Conservation (phyloP, 1,140 invertebrate genomes). For the Zaprionus gabonicus region DNA sequence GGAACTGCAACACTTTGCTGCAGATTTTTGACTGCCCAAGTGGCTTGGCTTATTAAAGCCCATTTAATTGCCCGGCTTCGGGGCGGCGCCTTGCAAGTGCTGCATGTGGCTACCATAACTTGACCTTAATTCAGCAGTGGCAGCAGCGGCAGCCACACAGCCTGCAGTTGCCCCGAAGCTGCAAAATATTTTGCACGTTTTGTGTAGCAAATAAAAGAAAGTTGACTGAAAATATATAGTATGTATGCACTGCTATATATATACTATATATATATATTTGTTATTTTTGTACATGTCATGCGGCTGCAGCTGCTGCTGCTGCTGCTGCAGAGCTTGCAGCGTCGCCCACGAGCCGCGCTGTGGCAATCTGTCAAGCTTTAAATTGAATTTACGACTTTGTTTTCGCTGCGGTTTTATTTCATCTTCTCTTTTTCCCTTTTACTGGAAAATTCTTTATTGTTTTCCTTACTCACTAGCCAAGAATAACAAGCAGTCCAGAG, state of each 20-base stretch:
- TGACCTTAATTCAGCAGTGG: conserved; percentile 69
- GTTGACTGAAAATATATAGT: conserved; percentile 15
- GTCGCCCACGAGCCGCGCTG: conserved; percentile 49
- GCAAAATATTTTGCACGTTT: conserved; percentile 61
- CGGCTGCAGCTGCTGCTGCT: conserved; percentile 35
- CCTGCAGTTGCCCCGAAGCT: background rate
- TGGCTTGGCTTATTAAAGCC: conserved; percentile 74
- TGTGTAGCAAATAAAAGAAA: conserved; percentile 51
- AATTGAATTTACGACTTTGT: conserved; percentile 83
- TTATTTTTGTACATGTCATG: conserved; percentile 63
- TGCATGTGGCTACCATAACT: conserved; percentile 47
- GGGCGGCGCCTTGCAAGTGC: conserved; percentile 53
- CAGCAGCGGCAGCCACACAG: background rate
- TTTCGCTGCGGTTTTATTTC: conserved; percentile 79
- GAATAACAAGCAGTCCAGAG: conserved; percentile 55
- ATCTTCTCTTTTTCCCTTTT: conserved; percentile 49
- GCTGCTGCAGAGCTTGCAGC: background rate
- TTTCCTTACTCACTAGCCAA: conserved; percentile 55
- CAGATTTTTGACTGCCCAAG: conserved; percentile 73
- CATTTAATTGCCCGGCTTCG: conserved; percentile 67
- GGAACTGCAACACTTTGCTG: conserved; percentile 61
- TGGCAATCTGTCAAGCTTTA: conserved; percentile 83
- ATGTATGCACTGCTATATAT: conserved; percentile 1
- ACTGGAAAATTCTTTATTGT: conserved; percentile 46
- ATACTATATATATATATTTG: conserved; percentile 42